These are phyloP conservation scores for Busseola fusca DNA, from an alignment of 2,888 invertebrate species.

Conservation along the genomic window DNA sequence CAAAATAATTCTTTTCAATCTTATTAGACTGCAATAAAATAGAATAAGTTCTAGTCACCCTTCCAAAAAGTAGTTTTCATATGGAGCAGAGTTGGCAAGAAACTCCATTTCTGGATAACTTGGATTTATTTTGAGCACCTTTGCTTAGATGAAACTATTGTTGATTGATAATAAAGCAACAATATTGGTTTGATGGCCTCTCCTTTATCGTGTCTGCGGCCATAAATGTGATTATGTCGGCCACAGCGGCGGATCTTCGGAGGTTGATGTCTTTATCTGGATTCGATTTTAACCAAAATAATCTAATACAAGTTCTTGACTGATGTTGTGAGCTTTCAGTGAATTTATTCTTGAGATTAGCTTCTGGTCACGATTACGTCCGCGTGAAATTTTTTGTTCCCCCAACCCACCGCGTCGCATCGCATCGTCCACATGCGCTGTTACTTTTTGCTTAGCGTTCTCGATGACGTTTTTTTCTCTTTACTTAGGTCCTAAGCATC, in stretches of 20 bases:
- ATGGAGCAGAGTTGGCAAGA: too few species aligned
- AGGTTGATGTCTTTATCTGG: constrained; percentile 28
- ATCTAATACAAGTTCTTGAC: not conserved
- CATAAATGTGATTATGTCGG: constrained; percentile 40
- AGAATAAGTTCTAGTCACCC: too few species aligned
- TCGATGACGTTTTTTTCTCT: not conserved
- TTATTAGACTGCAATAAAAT: too few species aligned
- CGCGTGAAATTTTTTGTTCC: not conserved
- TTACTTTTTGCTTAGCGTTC: not conserved
- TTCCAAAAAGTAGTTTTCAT: too few species aligned
- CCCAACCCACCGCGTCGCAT: not conserved
- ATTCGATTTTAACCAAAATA: constrained; percentile 14
- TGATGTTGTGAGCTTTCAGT: not conserved
- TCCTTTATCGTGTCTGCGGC: constrained; percentile 20
- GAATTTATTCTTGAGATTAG: not conserved
- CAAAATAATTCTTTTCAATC: too few species aligned
- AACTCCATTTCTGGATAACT: not conserved
- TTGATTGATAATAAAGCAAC: constrained; percentile 45
- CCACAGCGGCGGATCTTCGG: constrained; percentile 8
- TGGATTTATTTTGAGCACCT: constrained; percentile 23
- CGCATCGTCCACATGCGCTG: not conserved
- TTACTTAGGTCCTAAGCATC: not conserved
- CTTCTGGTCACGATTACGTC: not conserved
- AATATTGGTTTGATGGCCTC: constrained; percentile 39
- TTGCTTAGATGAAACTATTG: constrained; percentile 30